Base-by-base conservation (phyloP, 2,888 invertebrate genomes). In the Cheilosia scutellata region DNA sequence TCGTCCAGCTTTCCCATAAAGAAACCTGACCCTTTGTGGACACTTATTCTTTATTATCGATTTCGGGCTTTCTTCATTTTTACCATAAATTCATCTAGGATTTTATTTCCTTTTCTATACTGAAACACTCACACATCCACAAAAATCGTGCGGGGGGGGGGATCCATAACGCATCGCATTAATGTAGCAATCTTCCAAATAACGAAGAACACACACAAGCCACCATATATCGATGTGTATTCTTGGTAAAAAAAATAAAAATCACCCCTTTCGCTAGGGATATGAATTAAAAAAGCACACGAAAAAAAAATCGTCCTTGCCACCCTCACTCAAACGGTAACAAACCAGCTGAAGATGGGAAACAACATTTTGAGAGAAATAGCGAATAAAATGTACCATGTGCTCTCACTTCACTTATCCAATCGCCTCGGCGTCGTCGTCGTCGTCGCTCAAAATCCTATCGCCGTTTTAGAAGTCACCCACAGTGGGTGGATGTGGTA, bases 271-370 rank as follows among this genome's bases (percentile, higher is more conserved):
- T 77, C 58, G 58, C 13, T 44, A 47, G 40, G 16, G 37, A 77
- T 65, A 78, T 71, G 78, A 77, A 82, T 82, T 82, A 82, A 71
- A 82, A 77, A 71, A 47, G n/a, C 11, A 31, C 20, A 62, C 5
- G 51, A 60, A 47, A 60, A 47, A 62, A 55, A 55, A 62, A 40
- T 37, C 31, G 29, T n/a, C 79, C 58, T 44, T 42, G 29, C 63
- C 70, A 70, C 57, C 70, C 75, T 75, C 37, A 40, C 40, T 25
- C 57, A n/a, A 37, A 55, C 16, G 70, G 44, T 44, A 68, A 57
- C 25, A 29, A 60, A 40, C 27, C 37, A 58, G 27, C 47, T 58
- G 33, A 60, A 40, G 20, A 33, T 44, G 49, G 7, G 11, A 20
- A 31, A 5, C 20, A 57, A 33, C 27, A 65, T 16, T 60, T 16